phyloP scores from a whole-genome alignment of 1,140 invertebrate genomes.

The Penaeus chinensis region DNA sequence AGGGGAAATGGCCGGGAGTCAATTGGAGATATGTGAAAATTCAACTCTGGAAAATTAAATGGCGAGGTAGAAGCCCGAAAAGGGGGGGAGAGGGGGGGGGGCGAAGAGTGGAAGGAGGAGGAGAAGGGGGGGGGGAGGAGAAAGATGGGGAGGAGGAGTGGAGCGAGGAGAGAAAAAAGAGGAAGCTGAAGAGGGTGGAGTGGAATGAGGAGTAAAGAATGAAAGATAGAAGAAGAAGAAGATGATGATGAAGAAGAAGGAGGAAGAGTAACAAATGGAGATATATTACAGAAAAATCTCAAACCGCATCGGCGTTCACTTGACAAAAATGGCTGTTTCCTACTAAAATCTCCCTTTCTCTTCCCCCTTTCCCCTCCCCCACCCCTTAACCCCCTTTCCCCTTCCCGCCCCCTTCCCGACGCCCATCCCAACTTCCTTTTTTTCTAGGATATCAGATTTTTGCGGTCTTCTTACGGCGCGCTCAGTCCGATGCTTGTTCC shows the following conservation, averaged over 20 bases:
- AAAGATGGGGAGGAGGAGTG: background rate
- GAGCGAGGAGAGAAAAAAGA: background rate
- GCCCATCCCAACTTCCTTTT: too few relatives aligned
- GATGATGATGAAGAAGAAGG: background rate
- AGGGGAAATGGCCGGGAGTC: conserved; percentile 37
- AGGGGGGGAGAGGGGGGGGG: background rate
- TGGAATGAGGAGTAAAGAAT: background rate
- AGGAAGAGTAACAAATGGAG: too few relatives aligned
- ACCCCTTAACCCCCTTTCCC: too few relatives aligned
- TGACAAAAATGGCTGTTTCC: too few relatives aligned
- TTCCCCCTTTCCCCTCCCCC: too few relatives aligned
- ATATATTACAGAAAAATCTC: too few relatives aligned
- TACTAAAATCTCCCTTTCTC: too few relatives aligned
- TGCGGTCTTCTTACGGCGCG: too few relatives aligned
- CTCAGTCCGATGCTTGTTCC: too few relatives aligned
- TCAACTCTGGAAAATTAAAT: conserved; percentile 55
- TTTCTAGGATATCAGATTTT: too few relatives aligned
- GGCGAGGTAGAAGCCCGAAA: conserved; percentile 35
- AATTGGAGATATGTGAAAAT: conserved; percentile 55
- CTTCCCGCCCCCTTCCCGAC: too few relatives aligned
- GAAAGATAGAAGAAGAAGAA: background rate
- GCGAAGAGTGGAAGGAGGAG: background rate
- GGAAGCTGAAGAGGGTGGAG: background rate
- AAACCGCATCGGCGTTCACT: too few relatives aligned
- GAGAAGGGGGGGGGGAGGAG: background rate